Conservation (phyloP, 2,113 vertebrate genomes). For the Colinus virginianus region DNA sequence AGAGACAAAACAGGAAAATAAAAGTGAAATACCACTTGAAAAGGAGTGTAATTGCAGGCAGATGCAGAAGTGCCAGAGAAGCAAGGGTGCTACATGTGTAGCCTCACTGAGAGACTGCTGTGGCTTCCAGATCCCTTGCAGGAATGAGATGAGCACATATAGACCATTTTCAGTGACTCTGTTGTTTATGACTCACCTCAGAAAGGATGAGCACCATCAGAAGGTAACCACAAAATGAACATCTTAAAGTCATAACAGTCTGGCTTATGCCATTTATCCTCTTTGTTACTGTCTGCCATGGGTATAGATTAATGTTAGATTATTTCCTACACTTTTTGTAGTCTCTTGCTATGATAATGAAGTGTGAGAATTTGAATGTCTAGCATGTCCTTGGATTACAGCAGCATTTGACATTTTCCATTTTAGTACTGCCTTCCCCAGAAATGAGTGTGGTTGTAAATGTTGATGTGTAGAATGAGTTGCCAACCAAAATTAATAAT, state of each 20-base stretch:
- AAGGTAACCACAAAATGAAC: constrained; percentile 14
- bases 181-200: neutral
- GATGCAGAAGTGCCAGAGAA: neutral
- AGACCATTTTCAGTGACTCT: neutral
- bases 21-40: neutral
- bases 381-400: constrained; percentile 42
- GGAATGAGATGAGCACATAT: neutral
- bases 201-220: neutral
- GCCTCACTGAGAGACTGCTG: accelerated
- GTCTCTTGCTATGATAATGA: constrained; percentile 61
- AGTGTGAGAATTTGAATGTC: constrained; percentile 53
- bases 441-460: constrained; percentile 49
- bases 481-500: constrained; percentile 59
- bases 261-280: constrained; percentile 4
- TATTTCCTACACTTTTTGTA: constrained; percentile 46
- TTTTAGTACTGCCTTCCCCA: constrained; percentile 51
- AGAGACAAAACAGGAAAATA: neutral
- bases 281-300: neutral
- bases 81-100: accelerated
- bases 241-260: neutral
- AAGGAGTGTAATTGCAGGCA: neutral
- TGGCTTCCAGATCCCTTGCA: neutral
- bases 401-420: constrained; percentile 61
- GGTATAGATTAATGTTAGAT: constrained; percentile 24
- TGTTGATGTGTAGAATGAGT: constrained; percentile 14